Percentiles rank a stretch among this genome's conserved stretches.
phyloP scores from a whole-genome alignment of 2,113 vertebrate species.

The Scalopus aquaticus region DNA sequence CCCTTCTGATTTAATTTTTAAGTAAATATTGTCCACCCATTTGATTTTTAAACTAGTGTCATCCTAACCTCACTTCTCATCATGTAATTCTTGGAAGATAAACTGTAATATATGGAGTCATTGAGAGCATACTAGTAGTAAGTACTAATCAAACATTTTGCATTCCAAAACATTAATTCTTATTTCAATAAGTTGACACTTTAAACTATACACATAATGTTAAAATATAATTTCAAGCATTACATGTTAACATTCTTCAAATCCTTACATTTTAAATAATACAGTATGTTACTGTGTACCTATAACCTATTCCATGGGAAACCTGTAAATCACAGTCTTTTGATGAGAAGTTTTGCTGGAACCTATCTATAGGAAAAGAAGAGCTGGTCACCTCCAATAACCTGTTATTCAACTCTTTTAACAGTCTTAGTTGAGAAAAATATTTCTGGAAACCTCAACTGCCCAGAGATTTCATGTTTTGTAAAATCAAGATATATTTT shows the following conservation, averaged over 20 bases:
- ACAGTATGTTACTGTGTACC: not conserved
- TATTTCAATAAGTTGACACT: not conserved
- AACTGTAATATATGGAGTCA: not conserved
- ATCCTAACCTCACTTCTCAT: not conserved
- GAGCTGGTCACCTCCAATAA: not conserved
- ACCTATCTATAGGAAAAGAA: not conserved
- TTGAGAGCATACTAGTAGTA: not conserved
- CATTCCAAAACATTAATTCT: not conserved
- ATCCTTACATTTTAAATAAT: conserved; percentile 20
- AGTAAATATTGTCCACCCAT: not conserved
- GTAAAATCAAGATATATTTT: not conserved
- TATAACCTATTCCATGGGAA: not conserved
- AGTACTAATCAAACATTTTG: not conserved
- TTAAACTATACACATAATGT: not conserved
- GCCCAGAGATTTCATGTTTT: not conserved
- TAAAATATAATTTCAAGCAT: conserved; percentile 38
- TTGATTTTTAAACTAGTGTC: not conserved
- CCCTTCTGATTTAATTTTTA: not conserved
- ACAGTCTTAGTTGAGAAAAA: conserved; percentile 32
- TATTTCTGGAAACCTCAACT: conserved; percentile 33
- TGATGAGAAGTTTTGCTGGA: conserved; percentile 4
- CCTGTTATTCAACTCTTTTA: not conserved
- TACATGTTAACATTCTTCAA: not conserved
- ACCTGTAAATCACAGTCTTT: not conserved
- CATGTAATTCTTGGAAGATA: not conserved